These are phyloP conservation scores for Dolomedes plantarius DNA, from an alignment of 2,888 invertebrate species.

Conservation along the genomic window DNA sequence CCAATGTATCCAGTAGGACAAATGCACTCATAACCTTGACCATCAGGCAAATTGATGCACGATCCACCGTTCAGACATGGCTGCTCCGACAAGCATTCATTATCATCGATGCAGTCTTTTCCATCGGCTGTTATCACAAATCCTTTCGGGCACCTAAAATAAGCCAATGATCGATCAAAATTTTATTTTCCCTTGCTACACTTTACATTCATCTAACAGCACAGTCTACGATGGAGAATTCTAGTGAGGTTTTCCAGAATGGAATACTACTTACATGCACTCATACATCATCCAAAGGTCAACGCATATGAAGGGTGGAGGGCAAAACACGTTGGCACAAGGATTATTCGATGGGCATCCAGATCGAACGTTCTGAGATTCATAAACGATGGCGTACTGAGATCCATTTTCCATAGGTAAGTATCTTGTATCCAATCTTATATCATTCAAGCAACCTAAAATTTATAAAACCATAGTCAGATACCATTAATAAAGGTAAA, in stretches of 20 bases:
- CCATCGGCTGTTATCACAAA: conserved; percentile 54
- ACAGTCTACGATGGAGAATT: too few relatives aligned
- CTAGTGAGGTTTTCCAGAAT: too few relatives aligned
- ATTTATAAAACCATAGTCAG: too few relatives aligned
- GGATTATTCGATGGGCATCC: conserved; percentile 96
- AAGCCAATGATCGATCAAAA: too few relatives aligned
- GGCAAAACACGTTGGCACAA: conserved; percentile 94
- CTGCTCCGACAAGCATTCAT: conserved; percentile 72
- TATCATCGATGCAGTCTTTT: conserved; percentile 72
- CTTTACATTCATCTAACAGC: too few relatives aligned
- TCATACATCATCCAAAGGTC: conserved; percentile 78
- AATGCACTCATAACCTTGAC: conserved; percentile 72
- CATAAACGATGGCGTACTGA: conserved; percentile 82
- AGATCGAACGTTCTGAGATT: conserved; percentile 91
- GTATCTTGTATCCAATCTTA: conserved; percentile 77
- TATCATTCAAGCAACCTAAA: conserved; percentile 79
- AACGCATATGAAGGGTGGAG: conserved; percentile 87
- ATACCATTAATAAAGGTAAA: too few relatives aligned
- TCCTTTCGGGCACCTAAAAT: conserved; percentile 62
- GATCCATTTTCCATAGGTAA: conserved; percentile 76
- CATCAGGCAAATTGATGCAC: conserved; percentile 83
- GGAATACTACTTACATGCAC: conserved; percentile 71
- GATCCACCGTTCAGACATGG: conserved; percentile 95
- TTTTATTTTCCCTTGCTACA: too few relatives aligned
- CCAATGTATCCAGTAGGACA: conserved; percentile 73